Percentiles rank a stretch among this genome's conserved stretches.
phyloP scores from a whole-genome alignment of 1,140 invertebrate species.

The Panagrolaimus sp. region DNA sequence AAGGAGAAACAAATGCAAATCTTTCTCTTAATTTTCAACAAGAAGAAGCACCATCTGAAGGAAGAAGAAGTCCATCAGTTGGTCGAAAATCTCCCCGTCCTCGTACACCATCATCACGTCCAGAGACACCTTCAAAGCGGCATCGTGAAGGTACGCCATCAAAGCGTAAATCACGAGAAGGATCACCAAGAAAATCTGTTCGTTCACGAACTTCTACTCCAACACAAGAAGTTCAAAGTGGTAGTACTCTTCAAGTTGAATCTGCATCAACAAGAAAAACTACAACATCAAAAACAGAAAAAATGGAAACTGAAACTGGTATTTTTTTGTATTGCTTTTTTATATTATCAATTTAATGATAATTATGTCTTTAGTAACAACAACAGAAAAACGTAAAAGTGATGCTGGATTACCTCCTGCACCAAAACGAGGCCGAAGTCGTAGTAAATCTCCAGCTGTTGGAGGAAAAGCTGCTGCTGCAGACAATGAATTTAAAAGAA shows the following conservation, averaged over 20 bases:
- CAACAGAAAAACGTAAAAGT: conserved; percentile 12
- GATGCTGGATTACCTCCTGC: conserved; percentile 39
- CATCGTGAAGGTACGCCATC: conserved; percentile 47
- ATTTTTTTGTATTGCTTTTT: neutral
- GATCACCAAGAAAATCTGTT: conserved; percentile 50
- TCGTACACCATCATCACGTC: conserved; percentile 38
- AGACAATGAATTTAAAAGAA: conserved; percentile 37
- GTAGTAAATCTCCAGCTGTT: conserved; percentile 37
- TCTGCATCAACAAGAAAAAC: conserved; percentile 15
- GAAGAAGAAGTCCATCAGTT: conserved; percentile 14
- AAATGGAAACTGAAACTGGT: neutral
- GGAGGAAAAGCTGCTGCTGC: conserved; percentile 21
- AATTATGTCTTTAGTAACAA: neutral
- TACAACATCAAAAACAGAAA: neutral
- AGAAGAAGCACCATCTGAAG: conserved; percentile 61
- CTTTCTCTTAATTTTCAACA: conserved; percentile 94
- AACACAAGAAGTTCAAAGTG: conserved; percentile 34
- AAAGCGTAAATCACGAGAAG: conserved; percentile 53
- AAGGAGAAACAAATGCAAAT: conserved; percentile 91
- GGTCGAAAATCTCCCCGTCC: conserved; percentile 12
- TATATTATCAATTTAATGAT: no score
- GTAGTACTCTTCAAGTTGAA: conserved; percentile 34
- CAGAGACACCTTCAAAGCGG: conserved; percentile 42
- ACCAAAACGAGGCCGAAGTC: conserved; percentile 41
- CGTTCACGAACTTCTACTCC: conserved; percentile 52